These are phyloP conservation scores for Carassius carassius DNA, from an alignment of 2,113 vertebrate genomes.

Conservation along the genomic window DNA sequence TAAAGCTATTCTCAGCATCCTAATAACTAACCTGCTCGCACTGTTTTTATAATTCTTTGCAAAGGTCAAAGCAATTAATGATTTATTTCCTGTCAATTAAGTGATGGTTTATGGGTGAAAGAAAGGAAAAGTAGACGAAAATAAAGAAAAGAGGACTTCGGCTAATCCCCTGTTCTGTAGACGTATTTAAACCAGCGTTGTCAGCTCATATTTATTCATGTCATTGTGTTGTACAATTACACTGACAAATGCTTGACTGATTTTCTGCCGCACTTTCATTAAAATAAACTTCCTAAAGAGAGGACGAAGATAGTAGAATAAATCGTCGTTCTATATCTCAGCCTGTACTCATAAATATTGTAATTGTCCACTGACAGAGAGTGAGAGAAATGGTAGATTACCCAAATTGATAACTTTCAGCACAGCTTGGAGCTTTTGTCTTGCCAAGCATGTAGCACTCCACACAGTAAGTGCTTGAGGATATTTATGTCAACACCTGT, in stretches of 20 bases:
- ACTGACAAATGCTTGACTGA: constrained; percentile 79
- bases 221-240: constrained; percentile 79
- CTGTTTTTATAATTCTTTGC: constrained; percentile 24
- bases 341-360: constrained; percentile 76
- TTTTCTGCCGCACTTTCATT: constrained; percentile 76
- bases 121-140: constrained; percentile 23
- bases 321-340: constrained; percentile 66
- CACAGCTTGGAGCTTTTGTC: constrained; percentile 42
- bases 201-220: constrained; percentile 77
- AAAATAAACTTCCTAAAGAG: constrained; percentile 63
- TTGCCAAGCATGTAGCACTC: constrained; percentile 19
- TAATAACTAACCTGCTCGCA: neutral
- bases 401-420: constrained; percentile 36
- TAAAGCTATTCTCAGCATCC: constrained; percentile 29
- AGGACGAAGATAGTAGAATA: constrained; percentile 70
- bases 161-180: constrained; percentile 62
- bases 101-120: constrained; percentile 59
- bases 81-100: constrained; percentile 66
- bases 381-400: constrained; percentile 49
- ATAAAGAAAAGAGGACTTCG: constrained; percentile 31
- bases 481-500: constrained; percentile 33
- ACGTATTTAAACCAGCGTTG: constrained; percentile 75
- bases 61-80: constrained; percentile 65
- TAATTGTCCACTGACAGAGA: constrained; percentile 74
- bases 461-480: constrained; percentile 9